Base-by-base conservation (phyloP, 2,888 invertebrate species). In the Acanthosoma haemorrhoidale region DNA sequence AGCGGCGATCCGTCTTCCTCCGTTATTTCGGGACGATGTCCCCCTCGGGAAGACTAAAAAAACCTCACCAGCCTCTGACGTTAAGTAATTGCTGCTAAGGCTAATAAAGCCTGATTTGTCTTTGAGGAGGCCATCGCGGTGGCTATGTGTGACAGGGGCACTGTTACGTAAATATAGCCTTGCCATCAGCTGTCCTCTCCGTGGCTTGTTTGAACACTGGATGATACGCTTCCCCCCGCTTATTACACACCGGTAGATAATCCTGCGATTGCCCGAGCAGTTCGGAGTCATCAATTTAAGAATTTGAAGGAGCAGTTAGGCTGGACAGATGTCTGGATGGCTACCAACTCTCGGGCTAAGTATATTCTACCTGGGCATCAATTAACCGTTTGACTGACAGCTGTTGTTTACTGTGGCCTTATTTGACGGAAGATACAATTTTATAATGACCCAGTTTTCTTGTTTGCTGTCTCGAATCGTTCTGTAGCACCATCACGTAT, bases 91-190 rank as follows among this genome's bases (percentile, higher is more conserved):
- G 64, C 41, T 41, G 21, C 32, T 29, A 4, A 16, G 41, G 39
- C 64, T 64, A 64, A 64, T 64, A 64, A 39, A 64, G 64, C 29
- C 43, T 41, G 64, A 64, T 64, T 64, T 64, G 64, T 64, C 61
- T 64, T 43, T 64, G 43, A 39, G 43, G 41, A 29, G 64, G 15
- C 15, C 15, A 31, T 63, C 21, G 15, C 51, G 29, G 51, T n/a
- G n/a, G n/a, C n/a, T n/a, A n/a, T n/a, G n/a, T n/a, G n/a, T n/a
- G n/a, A n/a, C n/a, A n/a, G n/a, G n/a, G n/a, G n/a, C n/a, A n/a
- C n/a, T n/a, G n/a, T n/a, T n/a, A n/a, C n/a, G n/a, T n/a, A n/a
- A n/a, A n/a, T n/a, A n/a, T n/a, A n/a, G n/a, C n/a, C n/a, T n/a
- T n/a, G n/a, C n/a, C n/a, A n/a, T n/a, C n/a, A n/a, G n/a, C n/a